Evolutionary conservation across 1,140 invertebrate species (phyloP).

Genomic region (Macrotrachela quadricornifera): DNA sequence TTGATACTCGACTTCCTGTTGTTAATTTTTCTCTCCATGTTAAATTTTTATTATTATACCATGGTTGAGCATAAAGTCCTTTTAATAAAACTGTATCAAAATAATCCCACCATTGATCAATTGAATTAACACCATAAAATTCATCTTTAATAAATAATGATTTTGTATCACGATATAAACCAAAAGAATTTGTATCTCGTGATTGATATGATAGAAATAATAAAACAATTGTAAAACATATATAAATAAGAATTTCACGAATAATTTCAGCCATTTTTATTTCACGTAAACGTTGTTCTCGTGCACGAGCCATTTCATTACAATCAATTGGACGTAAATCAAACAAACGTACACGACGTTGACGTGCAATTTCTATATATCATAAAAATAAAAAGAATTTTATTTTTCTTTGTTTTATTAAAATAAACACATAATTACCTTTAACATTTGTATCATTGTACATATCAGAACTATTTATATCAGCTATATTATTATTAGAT

Average conservation of each 20-base stretch:
- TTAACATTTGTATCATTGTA: too few relatives aligned
- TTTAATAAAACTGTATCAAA: conserved; percentile 18
- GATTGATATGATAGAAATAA: conserved; percentile 29
- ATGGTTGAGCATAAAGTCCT: conserved; percentile 18
- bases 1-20: conserved; percentile 13
- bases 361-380: too few relatives aligned
- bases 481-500: too few relatives aligned
- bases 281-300: conserved; percentile 27
- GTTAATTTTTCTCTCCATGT: conserved; percentile 23
- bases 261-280: conserved; percentile 32
- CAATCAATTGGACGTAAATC: conserved; percentile 17
- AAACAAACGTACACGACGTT: background rate
- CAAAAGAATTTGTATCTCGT: conserved; percentile 17
- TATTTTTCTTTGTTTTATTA: too few relatives aligned
- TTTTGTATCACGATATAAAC: conserved; percentile 12
- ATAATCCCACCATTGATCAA: conserved; percentile 13
- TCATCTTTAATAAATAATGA: too few relatives aligned
- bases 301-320: conserved; percentile 15
- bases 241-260: conserved; percentile 29
- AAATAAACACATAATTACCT: too few relatives aligned
- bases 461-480: too few relatives aligned
- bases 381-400: too few relatives aligned
- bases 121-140: background rate
- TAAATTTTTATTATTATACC: conserved; percentile 20
- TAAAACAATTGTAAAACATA: conserved; percentile 22